phyloP scores from a whole-genome alignment of 23 tunicate genomes.

The Halocynthia aurantium region DNA sequence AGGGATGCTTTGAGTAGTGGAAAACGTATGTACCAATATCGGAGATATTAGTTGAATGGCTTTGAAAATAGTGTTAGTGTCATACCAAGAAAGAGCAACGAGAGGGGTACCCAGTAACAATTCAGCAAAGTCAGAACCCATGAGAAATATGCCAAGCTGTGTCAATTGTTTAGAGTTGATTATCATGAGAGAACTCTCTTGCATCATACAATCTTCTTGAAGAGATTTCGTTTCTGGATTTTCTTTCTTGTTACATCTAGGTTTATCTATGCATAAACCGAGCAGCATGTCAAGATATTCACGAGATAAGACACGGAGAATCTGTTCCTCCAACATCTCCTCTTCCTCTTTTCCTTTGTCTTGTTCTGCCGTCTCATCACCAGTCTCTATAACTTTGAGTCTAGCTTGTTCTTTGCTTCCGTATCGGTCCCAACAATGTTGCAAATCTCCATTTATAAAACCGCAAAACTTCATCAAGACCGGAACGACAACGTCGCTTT shows the following conservation, averaged over 20 bases:
- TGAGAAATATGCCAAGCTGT: slow-evolving; percentile 39
- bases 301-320: slow-evolving; percentile 43
- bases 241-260: slow-evolving; percentile 16
- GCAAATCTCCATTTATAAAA: slow-evolving; percentile 40
- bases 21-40: slow-evolving; percentile 26
- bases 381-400: slow-evolving; percentile 3
- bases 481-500: slow-evolving; percentile 38
- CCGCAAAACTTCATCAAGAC: slow-evolving; percentile 38
- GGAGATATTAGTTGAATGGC: slow-evolving; percentile 41
- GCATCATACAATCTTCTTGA: slow-evolving; percentile 10
- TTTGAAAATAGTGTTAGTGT: slow-evolving; percentile 52
- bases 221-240: neutral
- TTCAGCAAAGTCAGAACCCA: slow-evolving; percentile 31
- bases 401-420: slow-evolving; percentile 27
- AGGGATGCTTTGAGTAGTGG: neutral
- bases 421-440: slow-evolving; percentile 46
- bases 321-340: slow-evolving; percentile 76
- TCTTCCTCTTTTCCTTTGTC: slow-evolving; percentile 46
- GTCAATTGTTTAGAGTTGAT: slow-evolving; percentile 26
- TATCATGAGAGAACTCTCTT: neutral
- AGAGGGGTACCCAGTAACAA: slow-evolving; percentile 28
- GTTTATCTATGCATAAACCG: slow-evolving; percentile 36
- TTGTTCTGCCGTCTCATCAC: slow-evolving; percentile 7
- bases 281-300: slow-evolving; percentile 74
- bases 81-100: slow-evolving; percentile 68